Evolutionary conservation across 2,113 vertebrate species (phyloP), one percentile per base, ranked within the genome.

Genomic region (Heliornis fulica): DNA sequence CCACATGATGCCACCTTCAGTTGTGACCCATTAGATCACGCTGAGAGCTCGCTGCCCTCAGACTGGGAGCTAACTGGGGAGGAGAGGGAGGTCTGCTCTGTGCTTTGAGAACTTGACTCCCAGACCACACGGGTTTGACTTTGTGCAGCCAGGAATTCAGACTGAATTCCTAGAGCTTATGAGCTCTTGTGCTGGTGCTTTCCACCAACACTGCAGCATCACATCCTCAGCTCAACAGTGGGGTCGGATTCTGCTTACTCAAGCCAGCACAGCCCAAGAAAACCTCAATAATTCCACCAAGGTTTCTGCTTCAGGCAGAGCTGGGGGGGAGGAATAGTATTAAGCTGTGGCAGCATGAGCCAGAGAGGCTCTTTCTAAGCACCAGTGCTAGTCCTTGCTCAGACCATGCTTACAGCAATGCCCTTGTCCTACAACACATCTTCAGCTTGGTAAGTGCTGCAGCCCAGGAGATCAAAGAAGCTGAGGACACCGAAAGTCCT

Each of bases 1-100:
- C 2, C 2, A 1, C 0, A 22, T 2, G 1, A 16, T 5, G 20
- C 13, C 51, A 17, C 10, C 16, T 60, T 9, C 6, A 22, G 32
- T 3, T 5, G 41, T 14, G 17, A 15, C 60, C 34, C 32, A 0
- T 41, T 3, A 23, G 23, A 3, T 34, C 38, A 2, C 0, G 3
- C 7, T 65, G 9, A 8, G 63, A 14, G 29, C 19, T 26, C 4
- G 0, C 50, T 11, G 46, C 46, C 31, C 50, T 4, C 15, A 45
- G 43, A 10, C 4, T 0, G 5, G 31, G 65, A 29, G 76, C 21
- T 25, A 25, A 40, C 57, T 40, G 32, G 40, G 16, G 53, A 19
- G 23, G 38, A 43, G 54, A 15, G 68, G 13, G 17, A n/a, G 56
- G 10, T 60, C 64, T 51, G 48, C n/a, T 57, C 71, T 5, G 4